Base-by-base conservation (phyloP, 2,888 invertebrate species). In the Buathra laborator region DNA sequence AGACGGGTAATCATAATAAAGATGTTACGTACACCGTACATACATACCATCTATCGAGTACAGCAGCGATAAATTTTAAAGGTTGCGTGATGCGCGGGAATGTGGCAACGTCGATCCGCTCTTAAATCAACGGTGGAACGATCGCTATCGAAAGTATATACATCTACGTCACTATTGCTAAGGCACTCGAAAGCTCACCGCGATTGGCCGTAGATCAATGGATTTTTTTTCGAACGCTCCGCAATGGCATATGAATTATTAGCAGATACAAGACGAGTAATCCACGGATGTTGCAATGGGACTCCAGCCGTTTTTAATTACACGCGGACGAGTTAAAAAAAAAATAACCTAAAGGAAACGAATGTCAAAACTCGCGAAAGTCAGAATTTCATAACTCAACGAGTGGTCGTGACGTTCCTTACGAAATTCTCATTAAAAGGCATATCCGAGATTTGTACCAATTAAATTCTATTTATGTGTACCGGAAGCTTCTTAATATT, bases 1-100 rank as follows among this genome's bases (percentile, higher is more conserved):
- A 70, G 75, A 81, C 48, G 43, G 24, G 56, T 81, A 68, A 81
- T 81, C 75, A 67, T 46, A 75, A 81, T 81, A 81, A 81, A 75
- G 43, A 74, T 51, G 53, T 75, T 75, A 68, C 59, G 68, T 37
- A 53, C 62, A 43, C 24, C 19, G 46, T 62, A 46, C 74, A 16
- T 46, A 48, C 51, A 29, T 16, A 37, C 56, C 46, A 29, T 48
- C n/a, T 48, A 24, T 37, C 19, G 70, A 51, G 53, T 43, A 62
- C 48, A 32, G 67, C 71, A 46, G 66, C 67, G 75, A 75, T 80
- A 79, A 79, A 76, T 62, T 72, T 71, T 10, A 77, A 53, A 72
- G 56, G 24, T 37, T 24, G 32, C 7, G n/a, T 19, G 51, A 64
- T 53, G 76, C 14, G 53, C 48, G 43, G 44, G 64, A 77, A 51